phyloP scores from a whole-genome alignment of 1,140 invertebrate genomes.

The Drosophila mayri region DNA sequence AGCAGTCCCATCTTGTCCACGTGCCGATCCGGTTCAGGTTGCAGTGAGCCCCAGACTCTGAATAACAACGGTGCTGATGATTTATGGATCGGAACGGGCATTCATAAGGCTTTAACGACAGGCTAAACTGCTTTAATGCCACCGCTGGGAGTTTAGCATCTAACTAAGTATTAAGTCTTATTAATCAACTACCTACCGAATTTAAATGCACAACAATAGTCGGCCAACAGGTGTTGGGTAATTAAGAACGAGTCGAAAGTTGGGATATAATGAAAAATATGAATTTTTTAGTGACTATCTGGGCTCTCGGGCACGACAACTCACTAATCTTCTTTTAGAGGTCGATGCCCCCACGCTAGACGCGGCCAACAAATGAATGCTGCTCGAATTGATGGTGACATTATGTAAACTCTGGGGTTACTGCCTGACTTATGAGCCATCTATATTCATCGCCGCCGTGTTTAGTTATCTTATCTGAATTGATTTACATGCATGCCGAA shows the following conservation, averaged over 20 bases:
- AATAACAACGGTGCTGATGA: constrained; percentile 22
- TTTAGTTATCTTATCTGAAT: constrained; percentile 46
- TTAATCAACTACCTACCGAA: constrained; percentile 41
- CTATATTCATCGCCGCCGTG: constrained; percentile 30
- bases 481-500: constrained; percentile 52
- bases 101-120: constrained; percentile 42
- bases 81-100: constrained; percentile 51
- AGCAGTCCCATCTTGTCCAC: constrained; percentile 17
- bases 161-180: constrained; percentile 42
- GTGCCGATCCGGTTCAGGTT: constrained; percentile 49
- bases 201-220: constrained; percentile 18
- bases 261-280: constrained; percentile 28
- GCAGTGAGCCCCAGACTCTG: constrained; percentile 4
- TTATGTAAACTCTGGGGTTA: constrained; percentile 24
- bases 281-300: background rate
- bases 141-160: constrained; percentile 43
- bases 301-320: background rate
- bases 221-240: constrained; percentile 21
- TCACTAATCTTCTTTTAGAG: constrained; percentile 17
- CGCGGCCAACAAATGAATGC: constrained; percentile 15
- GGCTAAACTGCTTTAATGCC: constrained; percentile 42
- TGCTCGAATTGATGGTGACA: constrained; percentile 13
- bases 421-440: constrained; percentile 34
- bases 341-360: constrained; percentile 33
- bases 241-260: constrained; percentile 44